Base-by-base conservation (phyloP, 2,797 vertebrate genomes). In the Steatocranus sp. region DNA sequence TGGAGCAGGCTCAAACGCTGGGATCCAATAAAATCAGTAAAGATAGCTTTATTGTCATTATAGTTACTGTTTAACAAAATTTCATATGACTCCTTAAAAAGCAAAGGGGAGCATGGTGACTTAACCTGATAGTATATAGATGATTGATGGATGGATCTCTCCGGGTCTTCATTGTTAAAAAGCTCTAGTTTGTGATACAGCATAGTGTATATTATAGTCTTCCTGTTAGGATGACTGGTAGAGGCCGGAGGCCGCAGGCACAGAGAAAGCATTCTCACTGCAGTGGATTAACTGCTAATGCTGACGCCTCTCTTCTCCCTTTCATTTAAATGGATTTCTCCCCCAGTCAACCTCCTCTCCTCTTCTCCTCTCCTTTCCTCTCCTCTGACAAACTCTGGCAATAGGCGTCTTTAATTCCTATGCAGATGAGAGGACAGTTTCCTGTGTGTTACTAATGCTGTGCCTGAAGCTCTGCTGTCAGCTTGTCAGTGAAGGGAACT, bases 211-310 rank as follows among this genome's bases (percentile, higher is more conserved):
- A 78, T 90, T 91, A 87, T 89, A 86, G 85, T 83, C 87, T 79
- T 90, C 86, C 86, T 91, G 81, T 90, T 86, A 83, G 87, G 86
- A 83, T 83, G 85, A 82, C 87, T 89, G 41, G 78, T 80, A 53
- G 88, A 93, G 84, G 90, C 89, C 58, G 23, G 86, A 93, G 93
- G 93, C 93, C 93, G 79, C 89, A 84, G 91, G 91, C 91, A 86
- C 89, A 91, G 86, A 91, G 89, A 89, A 89, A 88, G 90, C 83
- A 80, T 93, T 90, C 91, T 92, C 88, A 93, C 93, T 95, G 95
- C 94, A 94, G 93, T 94, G 93, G 94, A 95, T 95, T 95, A 95
- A 82, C 92, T 73, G 85, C 87, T 94, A 93, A 93, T 93, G 92
- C 94, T 94, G 92, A 94, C 89, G 88, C 91, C 90, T 95, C 91